Evolutionary conservation across 2,888 invertebrate species (phyloP).

Genomic region (Lottia gigantea): DNA sequence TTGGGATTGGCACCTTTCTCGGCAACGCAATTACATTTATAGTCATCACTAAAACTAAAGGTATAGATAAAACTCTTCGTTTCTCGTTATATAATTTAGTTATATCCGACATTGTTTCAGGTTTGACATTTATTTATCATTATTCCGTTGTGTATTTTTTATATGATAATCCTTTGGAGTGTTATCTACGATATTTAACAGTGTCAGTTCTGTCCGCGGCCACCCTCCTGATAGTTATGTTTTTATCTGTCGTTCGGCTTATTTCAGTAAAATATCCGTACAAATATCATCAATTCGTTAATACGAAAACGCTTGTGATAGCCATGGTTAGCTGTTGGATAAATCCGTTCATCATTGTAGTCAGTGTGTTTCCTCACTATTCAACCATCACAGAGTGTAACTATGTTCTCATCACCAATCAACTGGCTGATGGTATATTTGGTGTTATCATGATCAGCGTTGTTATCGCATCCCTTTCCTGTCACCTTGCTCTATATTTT

Average conservation of each 20-base stretch:
- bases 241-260: not conserved
- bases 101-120: not conserved
- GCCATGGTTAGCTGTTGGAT: not conserved
- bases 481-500: not conserved
- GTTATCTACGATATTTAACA: not conserved
- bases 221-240: not conserved
- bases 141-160: not conserved
- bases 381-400: not conserved
- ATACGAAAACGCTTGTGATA: not conserved
- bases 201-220: not conserved
- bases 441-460: not conserved
- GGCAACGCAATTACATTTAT: not conserved
- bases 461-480: not conserved
- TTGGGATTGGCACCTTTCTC: not conserved
- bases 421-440: not conserved
- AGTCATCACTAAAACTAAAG: not conserved
- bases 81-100: not conserved
- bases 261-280: not conserved
- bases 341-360: not conserved
- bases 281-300: not conserved
- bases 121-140: not conserved
- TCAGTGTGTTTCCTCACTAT: not conserved
- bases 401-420: not conserved
- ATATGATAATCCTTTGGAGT: not conserved
- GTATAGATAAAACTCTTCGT: not conserved